phyloP scores from a whole-genome alignment of 2,113 vertebrate species.

The Burhinus bistriatus region DNA sequence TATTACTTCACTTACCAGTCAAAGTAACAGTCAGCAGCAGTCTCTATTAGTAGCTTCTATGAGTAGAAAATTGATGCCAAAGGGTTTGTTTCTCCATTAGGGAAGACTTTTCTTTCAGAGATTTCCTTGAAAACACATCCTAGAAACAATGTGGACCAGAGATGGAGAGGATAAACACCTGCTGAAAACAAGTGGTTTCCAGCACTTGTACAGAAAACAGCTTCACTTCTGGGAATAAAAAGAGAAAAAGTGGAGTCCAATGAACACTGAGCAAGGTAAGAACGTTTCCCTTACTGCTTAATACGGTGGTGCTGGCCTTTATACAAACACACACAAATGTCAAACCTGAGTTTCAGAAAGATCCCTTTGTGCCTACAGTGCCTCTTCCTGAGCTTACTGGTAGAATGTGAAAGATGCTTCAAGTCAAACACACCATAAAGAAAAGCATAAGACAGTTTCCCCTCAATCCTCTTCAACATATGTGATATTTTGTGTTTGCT shows the following conservation, averaged over 20 bases:
- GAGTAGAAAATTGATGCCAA: not conserved
- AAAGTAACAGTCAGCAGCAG: not conserved
- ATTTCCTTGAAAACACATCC: not conserved
- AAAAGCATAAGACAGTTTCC: not conserved
- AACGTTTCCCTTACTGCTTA: not conserved
- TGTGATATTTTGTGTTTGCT: not conserved
- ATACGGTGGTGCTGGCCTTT: not conserved
- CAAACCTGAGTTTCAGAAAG: not conserved
- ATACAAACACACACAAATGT: fast-evolving
- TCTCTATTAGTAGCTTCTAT: not conserved
- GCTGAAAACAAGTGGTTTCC: not conserved
- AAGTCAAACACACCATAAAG: not conserved
- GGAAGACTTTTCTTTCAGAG: not conserved
- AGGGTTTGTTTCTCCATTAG: not conserved
- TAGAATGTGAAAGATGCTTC: not conserved
- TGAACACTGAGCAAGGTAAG: not conserved
- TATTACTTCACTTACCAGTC: not conserved
- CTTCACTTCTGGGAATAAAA: not conserved
- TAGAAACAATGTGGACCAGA: not conserved
- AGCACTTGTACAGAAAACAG: not conserved
- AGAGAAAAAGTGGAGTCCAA: not conserved
- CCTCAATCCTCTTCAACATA: not conserved
- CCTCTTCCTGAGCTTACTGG: not conserved
- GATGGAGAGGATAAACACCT: not conserved
- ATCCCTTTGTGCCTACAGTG: not conserved